Conservation (phyloP, 2,888 invertebrate genomes). For the Tipula lateralis region DNA sequence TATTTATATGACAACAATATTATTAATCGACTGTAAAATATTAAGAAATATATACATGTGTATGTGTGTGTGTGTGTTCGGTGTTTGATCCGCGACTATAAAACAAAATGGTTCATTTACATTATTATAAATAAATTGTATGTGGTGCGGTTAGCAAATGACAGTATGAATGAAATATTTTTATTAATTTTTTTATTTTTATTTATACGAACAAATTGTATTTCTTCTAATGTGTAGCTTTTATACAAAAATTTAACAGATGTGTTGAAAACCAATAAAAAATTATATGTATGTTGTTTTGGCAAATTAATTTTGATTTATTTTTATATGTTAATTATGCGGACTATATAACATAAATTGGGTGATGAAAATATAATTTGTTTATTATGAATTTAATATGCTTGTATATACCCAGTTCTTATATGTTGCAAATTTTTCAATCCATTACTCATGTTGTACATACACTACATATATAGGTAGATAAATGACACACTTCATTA, state of each 20-base stretch:
- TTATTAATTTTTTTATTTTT: not conserved
- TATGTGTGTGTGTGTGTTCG: not conserved
- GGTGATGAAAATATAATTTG: not conserved
- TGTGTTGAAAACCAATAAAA: not conserved
- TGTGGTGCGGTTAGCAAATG: not conserved
- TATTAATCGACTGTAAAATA: not conserved
- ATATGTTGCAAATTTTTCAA: not conserved
- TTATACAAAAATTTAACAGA: not conserved
- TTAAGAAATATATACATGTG: too few species aligned
- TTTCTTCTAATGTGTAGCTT: not conserved
- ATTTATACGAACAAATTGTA: not conserved
- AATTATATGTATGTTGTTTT: not conserved
- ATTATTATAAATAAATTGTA: not conserved
- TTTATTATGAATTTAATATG: not conserved
- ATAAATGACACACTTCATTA: not conserved
- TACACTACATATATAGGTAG: not conserved
- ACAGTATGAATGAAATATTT: slow-evolving; percentile 19
- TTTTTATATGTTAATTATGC: slow-evolving; percentile 1
- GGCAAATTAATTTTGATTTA: slow-evolving; percentile 11
- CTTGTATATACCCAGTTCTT: not conserved
- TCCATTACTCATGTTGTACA: not conserved
- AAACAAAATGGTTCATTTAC: slow-evolving; percentile 7
- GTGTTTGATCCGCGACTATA: not conserved
- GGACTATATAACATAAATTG: not conserved
- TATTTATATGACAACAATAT: not conserved